Conservation (phyloP, 2,888 invertebrate genomes). For the Pachycephus smyrnensis region DNA sequence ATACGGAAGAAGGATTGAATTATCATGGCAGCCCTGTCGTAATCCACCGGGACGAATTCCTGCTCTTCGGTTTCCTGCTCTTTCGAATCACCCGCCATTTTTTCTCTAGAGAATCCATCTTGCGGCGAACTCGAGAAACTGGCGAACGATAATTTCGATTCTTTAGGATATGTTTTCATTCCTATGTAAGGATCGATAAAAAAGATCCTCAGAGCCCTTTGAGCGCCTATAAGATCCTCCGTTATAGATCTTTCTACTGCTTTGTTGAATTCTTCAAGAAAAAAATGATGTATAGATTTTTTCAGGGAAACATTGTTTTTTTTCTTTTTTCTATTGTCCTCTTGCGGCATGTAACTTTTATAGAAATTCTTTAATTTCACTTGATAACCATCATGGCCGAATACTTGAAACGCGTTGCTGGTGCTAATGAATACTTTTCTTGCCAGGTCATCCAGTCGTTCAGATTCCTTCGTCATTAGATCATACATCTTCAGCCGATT, state of each 20-base stretch:
- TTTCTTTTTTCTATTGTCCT: background rate
- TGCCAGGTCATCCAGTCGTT: slow-evolving; percentile 26
- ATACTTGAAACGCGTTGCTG: slow-evolving; percentile 33
- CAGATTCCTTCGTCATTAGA: slow-evolving; percentile 44
- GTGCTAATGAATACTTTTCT: slow-evolving; percentile 27
- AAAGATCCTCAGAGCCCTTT: slow-evolving; percentile 41
- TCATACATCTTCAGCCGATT: slow-evolving; percentile 39
- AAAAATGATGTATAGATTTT: slow-evolving; percentile 16
- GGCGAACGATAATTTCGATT: background rate
- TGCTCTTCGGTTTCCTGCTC: background rate
- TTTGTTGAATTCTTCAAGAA: slow-evolving; percentile 32
- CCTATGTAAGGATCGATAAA: slow-evolving; percentile 37
- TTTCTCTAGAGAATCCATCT: background rate
- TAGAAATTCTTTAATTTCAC: slow-evolving; percentile 33
- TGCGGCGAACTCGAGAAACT: background rate
- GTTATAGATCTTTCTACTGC: slow-evolving; percentile 10
- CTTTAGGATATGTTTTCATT: background rate
- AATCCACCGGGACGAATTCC: background rate
- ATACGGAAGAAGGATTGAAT: slow-evolving; percentile 48
- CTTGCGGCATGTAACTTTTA: slow-evolving; percentile 39
- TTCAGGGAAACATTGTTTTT: slow-evolving; percentile 23
- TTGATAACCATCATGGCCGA: slow-evolving; percentile 35
- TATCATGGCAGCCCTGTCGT: slow-evolving; percentile 26
- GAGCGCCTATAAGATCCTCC: background rate
- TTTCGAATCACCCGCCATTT: background rate